Percentiles rank a stretch among this genome's conserved stretches.
Evolutionary conservation across 1,140 invertebrate genomes (phyloP).

Genomic region (Pogonomyrmex barbatus): DNA sequence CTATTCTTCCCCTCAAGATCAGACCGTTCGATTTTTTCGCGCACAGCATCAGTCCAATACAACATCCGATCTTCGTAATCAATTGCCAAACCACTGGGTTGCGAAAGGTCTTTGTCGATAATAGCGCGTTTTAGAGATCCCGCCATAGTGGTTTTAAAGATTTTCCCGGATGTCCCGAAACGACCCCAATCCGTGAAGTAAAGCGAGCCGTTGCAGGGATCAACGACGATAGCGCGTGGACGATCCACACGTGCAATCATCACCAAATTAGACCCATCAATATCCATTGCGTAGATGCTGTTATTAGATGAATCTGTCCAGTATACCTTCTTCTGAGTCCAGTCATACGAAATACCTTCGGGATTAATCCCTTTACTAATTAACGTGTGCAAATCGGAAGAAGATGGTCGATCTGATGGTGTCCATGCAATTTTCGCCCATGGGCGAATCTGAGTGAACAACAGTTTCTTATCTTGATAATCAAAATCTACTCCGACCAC

Average conservation of each 20-base stretch:
- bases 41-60: slow-evolving; percentile 99
- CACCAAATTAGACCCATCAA: slow-evolving; percentile 94
- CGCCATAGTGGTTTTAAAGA: slow-evolving; percentile 98
- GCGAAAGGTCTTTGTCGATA: slow-evolving; percentile 95
- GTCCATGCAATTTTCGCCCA: slow-evolving; percentile 95
- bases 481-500: slow-evolving; percentile 99
- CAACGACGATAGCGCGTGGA: slow-evolving; percentile 97
- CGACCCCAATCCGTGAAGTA: slow-evolving; percentile 98
- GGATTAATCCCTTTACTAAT: slow-evolving; percentile 95
- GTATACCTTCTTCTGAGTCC: slow-evolving; percentile 98
- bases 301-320: slow-evolving; percentile 98
- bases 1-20: slow-evolving; percentile 94
- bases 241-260: slow-evolving; percentile 97
- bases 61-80: slow-evolving; percentile 98
- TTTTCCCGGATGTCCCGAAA: slow-evolving; percentile 96
- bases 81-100: slow-evolving; percentile 97
- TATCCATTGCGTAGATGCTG: slow-evolving; percentile 97
- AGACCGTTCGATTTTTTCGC: slow-evolving; percentile 98
- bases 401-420: slow-evolving; percentile 89
- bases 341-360: slow-evolving; percentile 98
- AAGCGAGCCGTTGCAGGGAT: slow-evolving; percentile 97
- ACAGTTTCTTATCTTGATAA: slow-evolving; percentile 93
- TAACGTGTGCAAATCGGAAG: slow-evolving; percentile 89
- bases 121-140: slow-evolving; percentile 96
- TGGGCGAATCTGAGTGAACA: slow-evolving; percentile 97